Base-by-base conservation (phyloP, 2,888 invertebrate genomes). In the Gastracanthus pulcherrimus region DNA sequence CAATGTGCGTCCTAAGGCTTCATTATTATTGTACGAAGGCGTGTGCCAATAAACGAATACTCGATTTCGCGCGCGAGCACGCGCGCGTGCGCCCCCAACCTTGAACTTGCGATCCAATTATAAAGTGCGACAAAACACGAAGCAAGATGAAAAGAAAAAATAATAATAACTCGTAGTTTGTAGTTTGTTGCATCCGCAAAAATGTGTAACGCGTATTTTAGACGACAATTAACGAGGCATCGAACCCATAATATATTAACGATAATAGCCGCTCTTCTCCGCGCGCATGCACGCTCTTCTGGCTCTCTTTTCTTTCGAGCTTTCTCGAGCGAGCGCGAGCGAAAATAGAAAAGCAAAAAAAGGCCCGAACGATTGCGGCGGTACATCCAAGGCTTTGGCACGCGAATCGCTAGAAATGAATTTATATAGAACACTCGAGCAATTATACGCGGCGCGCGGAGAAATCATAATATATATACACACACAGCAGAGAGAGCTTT, bases 51-150 rank as follows among this genome's bases (percentile, higher is more conserved):
- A 58, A 75, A 75, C 48, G 58, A 29, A 23, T 3, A 4, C 29
- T n/a, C n/a, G n/a, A n/a, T 45, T 9, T 45, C 7, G 7, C n/a
- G 13, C 45, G 45, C 45, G 58, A 29, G 34, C 3, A 4, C 29
- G 29, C 51, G 23, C 19, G 41, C 19, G 26, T 23, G 48, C 58
- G 55, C 29, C 19, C 34, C 23, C 13, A 60, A 58, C 69, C 77
- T 80, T 80, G 67, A 74, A 60, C 67, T 74, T 69, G 67, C 79
- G 79, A 80, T 67, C 48, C 16, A 69, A 36, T 58, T 58, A 38
- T 19, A 71, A 41, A 34, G 45, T 55, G 38, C 16, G 19, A 26
- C 23, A 23, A 29, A 34, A 29, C 16, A 58, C n/a, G 9, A 58
- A 38, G 19, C 13, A 4, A 55, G n/a, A n/a, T n/a, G n/a, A n/a